phyloP scores from a whole-genome alignment of 2,113 vertebrate species.

The Casuarius casuarius region DNA sequence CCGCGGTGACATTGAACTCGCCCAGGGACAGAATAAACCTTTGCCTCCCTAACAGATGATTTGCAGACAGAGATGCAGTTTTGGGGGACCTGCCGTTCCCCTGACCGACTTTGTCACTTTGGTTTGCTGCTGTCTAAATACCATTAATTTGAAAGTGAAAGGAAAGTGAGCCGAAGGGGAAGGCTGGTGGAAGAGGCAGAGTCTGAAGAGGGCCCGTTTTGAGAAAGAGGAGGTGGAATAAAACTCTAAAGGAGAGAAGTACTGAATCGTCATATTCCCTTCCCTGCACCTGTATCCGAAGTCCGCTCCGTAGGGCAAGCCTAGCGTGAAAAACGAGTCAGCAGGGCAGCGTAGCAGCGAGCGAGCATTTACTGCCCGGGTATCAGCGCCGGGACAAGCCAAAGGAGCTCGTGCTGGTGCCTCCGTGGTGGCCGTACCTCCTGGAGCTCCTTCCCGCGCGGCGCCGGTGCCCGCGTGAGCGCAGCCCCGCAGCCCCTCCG shows the following conservation, averaged over 20 bases:
- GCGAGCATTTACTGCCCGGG: neutral
- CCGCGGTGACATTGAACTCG: constrained; percentile 61
- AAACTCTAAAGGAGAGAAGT: neutral
- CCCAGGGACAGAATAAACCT: constrained; percentile 61
- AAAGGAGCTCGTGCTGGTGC: neutral
- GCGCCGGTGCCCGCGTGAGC: neutral
- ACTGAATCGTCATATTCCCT: neutral
- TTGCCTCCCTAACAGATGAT: constrained; percentile 52
- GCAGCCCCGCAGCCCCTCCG: neutral
- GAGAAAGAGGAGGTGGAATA: neutral
- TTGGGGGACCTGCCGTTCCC: constrained; percentile 25
- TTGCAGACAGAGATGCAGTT: neutral
- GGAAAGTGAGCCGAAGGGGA: neutral
- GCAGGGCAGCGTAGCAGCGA: neutral
- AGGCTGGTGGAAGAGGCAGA: neutral
- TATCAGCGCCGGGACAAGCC: no score
- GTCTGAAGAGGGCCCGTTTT: neutral
- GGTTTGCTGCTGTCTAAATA: constrained; percentile 53
- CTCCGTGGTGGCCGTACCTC: neutral
- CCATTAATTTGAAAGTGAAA: constrained; percentile 1
- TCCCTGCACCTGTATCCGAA: neutral
- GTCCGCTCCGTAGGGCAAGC: no score
- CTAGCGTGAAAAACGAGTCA: no score
- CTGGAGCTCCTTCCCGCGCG: neutral
- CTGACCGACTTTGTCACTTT: constrained; percentile 43